Evolutionary conservation across 2,888 invertebrate species (phyloP).

Genomic region (Zhengitettix transpicula): DNA sequence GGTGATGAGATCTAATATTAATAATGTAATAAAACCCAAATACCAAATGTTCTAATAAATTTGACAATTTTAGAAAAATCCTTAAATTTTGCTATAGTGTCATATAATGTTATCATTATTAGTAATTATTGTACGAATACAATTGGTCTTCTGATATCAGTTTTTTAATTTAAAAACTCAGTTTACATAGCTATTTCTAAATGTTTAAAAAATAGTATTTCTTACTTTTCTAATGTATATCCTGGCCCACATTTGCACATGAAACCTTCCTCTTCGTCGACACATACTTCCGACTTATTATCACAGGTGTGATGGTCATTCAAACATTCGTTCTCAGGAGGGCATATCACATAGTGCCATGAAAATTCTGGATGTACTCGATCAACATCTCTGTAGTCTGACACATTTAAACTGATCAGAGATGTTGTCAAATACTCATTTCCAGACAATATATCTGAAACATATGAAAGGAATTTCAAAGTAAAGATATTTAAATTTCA

Average conservation of each 20-base stretch:
- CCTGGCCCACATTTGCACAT: slow-evolving; percentile 69
- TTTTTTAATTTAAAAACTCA: neutral
- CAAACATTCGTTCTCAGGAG: slow-evolving; percentile 81
- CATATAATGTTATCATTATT: too few relatives aligned
- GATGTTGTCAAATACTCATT: too few relatives aligned
- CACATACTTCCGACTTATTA: slow-evolving; percentile 70
- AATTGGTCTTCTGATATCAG: too few relatives aligned
- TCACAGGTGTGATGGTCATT: slow-evolving; percentile 87
- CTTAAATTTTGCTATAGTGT: too few relatives aligned
- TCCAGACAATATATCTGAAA: too few relatives aligned
- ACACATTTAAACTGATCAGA: neutral
- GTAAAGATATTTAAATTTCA: too few relatives aligned
- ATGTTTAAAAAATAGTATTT: neutral
- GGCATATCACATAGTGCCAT: slow-evolving; percentile 83
- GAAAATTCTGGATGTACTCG: slow-evolving; percentile 31
- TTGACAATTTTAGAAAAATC: too few relatives aligned
- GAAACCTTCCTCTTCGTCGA: slow-evolving; percentile 65
- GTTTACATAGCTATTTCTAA: neutral
- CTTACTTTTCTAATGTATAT: slow-evolving; percentile 40
- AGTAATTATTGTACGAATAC: too few relatives aligned
- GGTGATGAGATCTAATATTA: too few relatives aligned
- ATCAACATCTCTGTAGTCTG: slow-evolving; percentile 19
- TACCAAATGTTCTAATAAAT: too few relatives aligned
- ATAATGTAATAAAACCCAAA: too few relatives aligned
- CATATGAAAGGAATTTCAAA: too few relatives aligned